Base-by-base conservation (phyloP, 2,888 invertebrate species). In the Cephus runcator region DNA sequence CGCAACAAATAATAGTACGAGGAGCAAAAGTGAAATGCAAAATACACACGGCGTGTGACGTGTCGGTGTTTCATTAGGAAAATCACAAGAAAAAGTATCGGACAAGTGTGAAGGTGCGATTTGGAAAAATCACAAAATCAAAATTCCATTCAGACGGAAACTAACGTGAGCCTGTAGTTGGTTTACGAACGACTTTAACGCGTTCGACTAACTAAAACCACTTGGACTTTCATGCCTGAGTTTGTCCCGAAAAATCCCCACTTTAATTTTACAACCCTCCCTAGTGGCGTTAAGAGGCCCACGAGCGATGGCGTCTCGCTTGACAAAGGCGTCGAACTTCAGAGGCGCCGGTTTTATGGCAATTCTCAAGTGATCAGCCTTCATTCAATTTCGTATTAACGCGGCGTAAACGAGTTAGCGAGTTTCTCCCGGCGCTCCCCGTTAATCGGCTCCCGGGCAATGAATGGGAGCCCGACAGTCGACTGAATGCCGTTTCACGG, bases 311-410 rank as follows among this genome's bases (percentile, higher is more conserved):
- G 75, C 71, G 34, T 11, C 71, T 56, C 15, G 23, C 56, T 56
- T 23, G 56, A 56, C 56, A 56, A 56, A 56, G 56, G 23, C 56
- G 56, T 56, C 23, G 15, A 40, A 56, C 23, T 23, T 15, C 6
- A 56, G 56, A 56, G 56, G 23, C 56, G 79, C 77, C 75, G 75
- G 77, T 80, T 84, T 82, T 82, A 86, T 79, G 80, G 81, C 69
- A 68, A 80, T 71, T 82, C 76, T 35, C 79, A 77, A 81, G 81
- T 82, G 82, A 84, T 84, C 71, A 71, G 31, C 23, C 56, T 56
- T 56, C 56, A 56, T 56, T 56, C 56, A 56, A 56, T 15, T 56
- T 56, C 56, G 56, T 56, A 56, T 56, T 56, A 56, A 56, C 23
- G 56, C 23, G 23, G 56, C 56, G 56, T 56, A 23, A 56, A 56